Evolutionary conservation across 2,888 invertebrate genomes (phyloP).

Genomic region (Willowsia nigromaculata): DNA sequence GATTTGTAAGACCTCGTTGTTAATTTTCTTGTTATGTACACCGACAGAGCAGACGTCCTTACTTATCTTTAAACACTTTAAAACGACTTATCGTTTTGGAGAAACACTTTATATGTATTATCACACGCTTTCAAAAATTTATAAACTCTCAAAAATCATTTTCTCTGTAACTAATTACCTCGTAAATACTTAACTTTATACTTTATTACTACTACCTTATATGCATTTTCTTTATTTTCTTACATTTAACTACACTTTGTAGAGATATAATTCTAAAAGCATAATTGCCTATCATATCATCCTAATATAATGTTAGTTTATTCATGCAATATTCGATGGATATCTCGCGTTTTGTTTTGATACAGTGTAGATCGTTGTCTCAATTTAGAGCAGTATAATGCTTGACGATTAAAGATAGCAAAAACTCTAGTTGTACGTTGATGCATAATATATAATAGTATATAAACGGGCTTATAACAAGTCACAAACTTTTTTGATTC

Average conservation of each 20-base stretch:
- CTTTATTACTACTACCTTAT: not conserved
- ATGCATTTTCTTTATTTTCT: not conserved
- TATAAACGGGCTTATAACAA: conserved; percentile 58
- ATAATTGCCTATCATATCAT: no score
- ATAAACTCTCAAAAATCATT: conserved; percentile 65
- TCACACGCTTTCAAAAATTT: conserved; percentile 68
- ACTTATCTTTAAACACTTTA: not conserved
- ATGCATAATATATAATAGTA: not conserved
- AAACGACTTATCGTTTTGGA: conserved; percentile 18
- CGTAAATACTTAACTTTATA: not conserved
- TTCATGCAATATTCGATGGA: conserved; percentile 54
- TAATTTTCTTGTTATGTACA: no score
- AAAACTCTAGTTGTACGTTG: conserved; percentile 48
- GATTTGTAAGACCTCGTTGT: not conserved
- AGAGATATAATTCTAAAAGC: no score
- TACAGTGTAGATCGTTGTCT: conserved; percentile 63
- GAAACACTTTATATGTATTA: conserved; percentile 64
- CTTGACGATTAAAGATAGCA: not conserved
- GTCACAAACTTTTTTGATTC: conserved; percentile 49
- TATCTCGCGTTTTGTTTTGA: conserved; percentile 24
- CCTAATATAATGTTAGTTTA: not conserved
- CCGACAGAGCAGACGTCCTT: no score
- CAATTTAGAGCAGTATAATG: conserved; percentile 14
- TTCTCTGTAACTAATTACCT: not conserved
- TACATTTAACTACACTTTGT: no score